Percentiles rank a stretch among this genome's conserved stretches.
Conservation (phyloP, 2,113 vertebrate species). For the Perccottus glenii region DNA sequence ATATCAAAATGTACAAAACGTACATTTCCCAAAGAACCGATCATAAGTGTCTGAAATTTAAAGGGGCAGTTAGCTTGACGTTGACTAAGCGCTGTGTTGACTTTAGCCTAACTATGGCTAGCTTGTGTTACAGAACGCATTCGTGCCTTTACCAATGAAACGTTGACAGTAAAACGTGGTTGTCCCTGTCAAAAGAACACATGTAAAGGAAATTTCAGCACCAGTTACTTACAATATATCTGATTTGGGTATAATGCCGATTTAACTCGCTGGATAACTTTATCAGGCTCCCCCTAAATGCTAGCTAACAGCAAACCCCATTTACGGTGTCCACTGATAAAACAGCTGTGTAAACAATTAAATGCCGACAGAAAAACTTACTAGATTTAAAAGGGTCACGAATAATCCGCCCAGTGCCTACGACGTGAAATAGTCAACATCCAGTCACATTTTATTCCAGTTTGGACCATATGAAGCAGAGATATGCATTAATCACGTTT, state of each 20-base stretch:
- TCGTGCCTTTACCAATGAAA: background rate
- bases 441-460: conserved; percentile 46
- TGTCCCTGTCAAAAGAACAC: background rate
- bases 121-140: background rate
- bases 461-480: conserved; percentile 9
- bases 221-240: background rate
- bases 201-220: too few relatives aligned
- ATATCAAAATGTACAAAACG: too few relatives aligned
- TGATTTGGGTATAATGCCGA: background rate
- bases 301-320: conserved; percentile 23
- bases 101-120: conserved; percentile 18
- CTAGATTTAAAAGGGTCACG: conserved; percentile 37
- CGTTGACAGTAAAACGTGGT: background rate
- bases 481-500: conserved; percentile 43
- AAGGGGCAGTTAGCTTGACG: background rate
- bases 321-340: background rate
- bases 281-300: conserved; percentile 38
- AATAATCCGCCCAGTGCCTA: background rate
- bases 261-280: conserved; percentile 30
- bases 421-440: background rate
- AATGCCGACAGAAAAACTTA: background rate
- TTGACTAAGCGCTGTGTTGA: background rate
- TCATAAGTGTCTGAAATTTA: too few relatives aligned
- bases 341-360: background rate
- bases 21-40: too few relatives aligned